Base-by-base conservation (phyloP, 2,888 invertebrate genomes). In the Calephelis perditalis region DNA sequence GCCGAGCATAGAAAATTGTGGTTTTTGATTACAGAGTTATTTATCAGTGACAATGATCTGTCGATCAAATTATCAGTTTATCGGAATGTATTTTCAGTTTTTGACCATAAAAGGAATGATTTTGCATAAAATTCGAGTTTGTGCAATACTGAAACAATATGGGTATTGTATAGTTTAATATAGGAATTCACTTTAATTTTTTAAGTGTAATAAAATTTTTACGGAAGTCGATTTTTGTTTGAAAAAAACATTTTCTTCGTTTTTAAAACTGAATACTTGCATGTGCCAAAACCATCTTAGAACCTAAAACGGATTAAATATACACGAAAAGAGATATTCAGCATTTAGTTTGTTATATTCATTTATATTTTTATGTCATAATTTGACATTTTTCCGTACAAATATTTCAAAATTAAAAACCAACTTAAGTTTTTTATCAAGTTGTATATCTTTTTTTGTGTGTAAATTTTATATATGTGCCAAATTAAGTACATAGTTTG, bases 231-330 rank as follows among this genome's bases (percentile, higher is more conserved):
- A 40, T 76, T 73, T 74, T 68, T 67, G 67, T 71, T 69, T 66
- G 64, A 68, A 65, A 56, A 60, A 61, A 63, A 59, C 66, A 62
- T 64, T 66, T 68, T 67, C 58, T 65, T 71, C 66, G 69, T 67
- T 68, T 64, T 65, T 66, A 60, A 61, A 63, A 61, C 61, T 63
- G 59, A 66, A 66, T 67, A 68, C 60, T 60, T 72, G 70, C 61
- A 70, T 71, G 82, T 84, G 82, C 84, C 82, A 82, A 85, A 86
- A 84, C 84, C 84, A 84, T 84, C 84, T 81, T 64, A 77, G 84
- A 79, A 79, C 79, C 72, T 66, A 67, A 64, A 65, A 65, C 69
- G 69, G 67, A 63, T 68, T 66, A 67, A 68, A 64, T 66, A 65
- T 68, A 58, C 57, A 59, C 58, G 45, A 60, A 60, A 56, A 56